Evolutionary conservation across 2,797 vertebrate species (phyloP), one percentile per base, ranked within the genome.

Genomic region (Psittacula echo): DNA sequence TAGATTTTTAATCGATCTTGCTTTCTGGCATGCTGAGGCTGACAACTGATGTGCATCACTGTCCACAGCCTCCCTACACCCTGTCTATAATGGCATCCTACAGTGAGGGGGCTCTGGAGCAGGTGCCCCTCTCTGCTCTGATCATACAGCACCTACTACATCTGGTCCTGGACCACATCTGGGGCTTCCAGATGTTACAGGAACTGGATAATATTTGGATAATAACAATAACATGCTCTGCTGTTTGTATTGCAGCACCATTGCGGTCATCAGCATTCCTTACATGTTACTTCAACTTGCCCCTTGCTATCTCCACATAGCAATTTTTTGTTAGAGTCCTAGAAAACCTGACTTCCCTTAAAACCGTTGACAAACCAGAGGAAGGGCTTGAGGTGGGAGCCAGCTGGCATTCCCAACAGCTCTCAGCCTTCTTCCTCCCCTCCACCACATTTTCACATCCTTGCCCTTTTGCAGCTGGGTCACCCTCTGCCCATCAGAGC

Each of bases 51-150:
- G 27, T 1, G 79, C 44, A 39, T 44, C 48, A 7, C 51, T 51
- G 56, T 41, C 39, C 65, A n/a, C 5, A 29, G 42, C 73, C 73
- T 41, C 37, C 54, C 32, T 27, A 17, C 11, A 21, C 11, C 18
- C 22, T 8, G 0, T 7, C 51, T 30, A 0, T 4, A 66, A 26
- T 27, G 44, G 3, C 2, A 13, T 12, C 48, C 62, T 45, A 41
- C 13, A 50, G 0, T 0, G 8, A 47, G 20, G 11, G 27, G 22
- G 23, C 47, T 60, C 58, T 64, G 61, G n/a, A 66, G n/a, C 27
- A 67, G 42, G 21, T 42, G 27, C 24, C 42, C 42, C 45, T 62
- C 41, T 64, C 50, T 47, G 54, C 34, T 83, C 79, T 65, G 47
- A 61, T 18, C 10, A 1, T 20, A 27, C 53, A 61, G 58, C 72